Evolutionary conservation across 2,888 invertebrate species (phyloP), one percentile per base, ranked within the genome.

Genomic region (Athetis lepigone): DNA sequence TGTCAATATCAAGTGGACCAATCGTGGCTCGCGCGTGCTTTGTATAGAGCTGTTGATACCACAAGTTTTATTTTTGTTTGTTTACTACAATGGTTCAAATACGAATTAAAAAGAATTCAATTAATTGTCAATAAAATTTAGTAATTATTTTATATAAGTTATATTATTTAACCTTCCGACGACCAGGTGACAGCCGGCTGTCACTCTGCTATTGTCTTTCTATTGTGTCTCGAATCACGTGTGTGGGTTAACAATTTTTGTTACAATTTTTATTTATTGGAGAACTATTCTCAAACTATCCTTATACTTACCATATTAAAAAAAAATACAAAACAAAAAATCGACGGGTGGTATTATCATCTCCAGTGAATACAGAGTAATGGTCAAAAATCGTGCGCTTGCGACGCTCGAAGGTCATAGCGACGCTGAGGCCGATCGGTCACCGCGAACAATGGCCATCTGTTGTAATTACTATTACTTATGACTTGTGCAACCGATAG

Each of bases 391-490:
- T 93, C 93, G 94, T 93, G 94, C 90, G 86, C 87, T 70, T 62
- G 88, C 85, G 88, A 84, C 86, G 86, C 81, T 71, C 85, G 93
- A 94, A 94, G 94, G 94, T 91, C 92, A 87, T 64, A 79, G 68
- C 82, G 81, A 85, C 87, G 84, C 83, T 85, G 88, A 89, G 91
- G 90, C 90, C 92, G 90, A 89, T 91, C 91, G 90, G 92, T 91
- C 92, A 91, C 89, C 87, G 80, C 85, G 90, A 92, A 94, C 94
- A 94, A 95, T 93, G 86, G 92, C 86, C 91, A 94, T 94, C 94
- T 89, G 90, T 92, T 92, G 93, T 94, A 94, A 94, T 93, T 93
- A 93, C 91, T 92, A 90, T 90, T 92, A 90, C 89, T 90, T 90
- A 88, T 84, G 81, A 85, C 86, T 94, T 92, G 90, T 85, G 92